phyloP scores from a whole-genome alignment of 2,113 vertebrate genomes.

The Pholis gunnellus region DNA sequence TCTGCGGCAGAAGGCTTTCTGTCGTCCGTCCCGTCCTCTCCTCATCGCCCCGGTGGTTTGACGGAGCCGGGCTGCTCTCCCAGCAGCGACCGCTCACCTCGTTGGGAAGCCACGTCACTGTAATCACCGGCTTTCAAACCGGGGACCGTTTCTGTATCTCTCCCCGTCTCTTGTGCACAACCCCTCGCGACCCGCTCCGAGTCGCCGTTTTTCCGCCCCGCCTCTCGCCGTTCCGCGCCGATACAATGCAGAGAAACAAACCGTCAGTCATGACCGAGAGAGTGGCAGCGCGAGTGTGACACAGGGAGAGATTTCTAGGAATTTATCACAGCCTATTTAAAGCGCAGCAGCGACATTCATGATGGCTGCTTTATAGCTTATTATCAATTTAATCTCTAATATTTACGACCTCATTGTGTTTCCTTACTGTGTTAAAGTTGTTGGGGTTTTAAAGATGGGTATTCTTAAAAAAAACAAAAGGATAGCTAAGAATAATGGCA shows the following conservation, averaged over 20 bases:
- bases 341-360: neutral
- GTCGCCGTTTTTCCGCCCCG: slow-evolving; percentile 21
- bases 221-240: slow-evolving; percentile 37
- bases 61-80: slow-evolving; percentile 46
- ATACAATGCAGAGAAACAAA: slow-evolving; percentile 67
- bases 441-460: neutral
- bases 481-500: neutral
- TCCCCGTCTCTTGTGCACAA: slow-evolving; percentile 6
- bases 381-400: neutral
- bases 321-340: neutral
- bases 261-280: neutral
- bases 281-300: slow-evolving; percentile 6
- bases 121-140: slow-evolving; percentile 51
- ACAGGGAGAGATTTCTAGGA: slow-evolving; percentile 4
- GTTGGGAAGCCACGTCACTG: slow-evolving; percentile 40
- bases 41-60: slow-evolving; percentile 37
- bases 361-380: neutral
- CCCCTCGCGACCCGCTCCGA: slow-evolving; percentile 46
- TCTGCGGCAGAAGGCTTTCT: slow-evolving; percentile 58
- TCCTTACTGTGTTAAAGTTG: neutral
- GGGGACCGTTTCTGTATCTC: slow-evolving; percentile 15
- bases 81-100: slow-evolving; percentile 22
- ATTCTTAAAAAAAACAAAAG: neutral
- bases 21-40: slow-evolving; percentile 29
- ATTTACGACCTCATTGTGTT: too few relatives aligned